phyloP scores from a whole-genome alignment of 2,888 invertebrate genomes.

The Morinoia aosen region DNA sequence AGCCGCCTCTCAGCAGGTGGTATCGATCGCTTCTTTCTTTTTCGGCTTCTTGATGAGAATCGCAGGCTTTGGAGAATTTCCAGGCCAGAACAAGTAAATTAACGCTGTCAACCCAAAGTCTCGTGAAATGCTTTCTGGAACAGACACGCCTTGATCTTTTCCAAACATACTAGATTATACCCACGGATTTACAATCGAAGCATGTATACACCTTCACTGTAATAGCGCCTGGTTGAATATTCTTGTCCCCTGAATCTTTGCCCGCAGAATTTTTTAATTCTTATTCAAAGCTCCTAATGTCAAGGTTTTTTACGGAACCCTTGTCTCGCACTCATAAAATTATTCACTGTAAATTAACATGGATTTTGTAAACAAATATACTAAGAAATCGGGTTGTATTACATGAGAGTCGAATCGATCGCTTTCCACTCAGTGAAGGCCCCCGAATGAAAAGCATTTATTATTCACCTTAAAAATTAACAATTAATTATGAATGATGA shows the following conservation, averaged over 20 bases:
- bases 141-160: background rate
- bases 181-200: background rate
- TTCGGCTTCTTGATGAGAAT: conserved; percentile 41
- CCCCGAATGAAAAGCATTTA: background rate
- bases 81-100: conserved; percentile 43
- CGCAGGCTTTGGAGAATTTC: conserved; percentile 48
- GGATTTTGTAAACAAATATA: background rate
- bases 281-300: background rate
- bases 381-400: background rate
- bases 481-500: background rate
- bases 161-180: background rate
- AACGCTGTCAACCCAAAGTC: conserved; percentile 31
- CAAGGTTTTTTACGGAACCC: background rate
- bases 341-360: background rate
- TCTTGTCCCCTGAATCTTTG: background rate
- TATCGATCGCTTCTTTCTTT: conserved; percentile 45
- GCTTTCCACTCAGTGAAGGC: background rate
- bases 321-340: background rate
- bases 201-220: background rate
- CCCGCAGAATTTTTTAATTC: background rate
- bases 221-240: background rate
- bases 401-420: background rate
- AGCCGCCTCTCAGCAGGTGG: conserved; percentile 23
- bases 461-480: background rate
- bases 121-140: background rate